phyloP scores from a whole-genome alignment of 2,888 invertebrate species.

The Anodontia alba region DNA sequence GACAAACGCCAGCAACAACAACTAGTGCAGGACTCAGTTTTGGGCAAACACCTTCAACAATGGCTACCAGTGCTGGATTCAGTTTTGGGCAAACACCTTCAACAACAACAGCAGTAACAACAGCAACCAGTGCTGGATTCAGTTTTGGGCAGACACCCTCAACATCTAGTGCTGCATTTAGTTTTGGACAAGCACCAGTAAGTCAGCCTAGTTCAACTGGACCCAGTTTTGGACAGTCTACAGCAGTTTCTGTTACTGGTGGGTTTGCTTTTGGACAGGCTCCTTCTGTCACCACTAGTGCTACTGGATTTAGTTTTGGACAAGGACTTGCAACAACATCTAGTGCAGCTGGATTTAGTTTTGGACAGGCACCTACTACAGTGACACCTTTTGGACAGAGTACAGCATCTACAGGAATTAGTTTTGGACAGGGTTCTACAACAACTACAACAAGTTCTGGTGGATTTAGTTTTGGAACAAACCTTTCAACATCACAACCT shows the following conservation, averaged over 20 bases:
- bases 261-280: constrained; percentile 13
- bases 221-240: neutral
- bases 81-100: neutral
- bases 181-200: constrained; percentile 5
- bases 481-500: constrained; percentile 23
- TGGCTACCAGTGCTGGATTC: neutral
- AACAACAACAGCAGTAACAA: neutral
- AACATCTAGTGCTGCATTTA: constrained; percentile 14
- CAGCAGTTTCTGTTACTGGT: constrained; percentile 6
- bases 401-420: constrained; percentile 20
- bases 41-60: neutral
- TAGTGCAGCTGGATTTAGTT: constrained; percentile 21
- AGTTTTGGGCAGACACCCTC: constrained; percentile 11
- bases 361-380: constrained; percentile 32
- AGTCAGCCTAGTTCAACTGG: neutral
- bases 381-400: constrained; percentile 3
- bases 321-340: neutral
- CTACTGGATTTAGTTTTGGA: constrained; percentile 31
- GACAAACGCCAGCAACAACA: neutral
- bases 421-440: constrained; percentile 12
- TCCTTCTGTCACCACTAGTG: neutral
- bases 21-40: constrained; percentile 28
- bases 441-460: constrained; percentile 24
- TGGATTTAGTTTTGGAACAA: constrained; percentile 30
- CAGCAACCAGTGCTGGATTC: constrained; percentile 11